These are phyloP conservation scores for Danio tinwini DNA, from an alignment of 2,797 vertebrate species.

Conservation along the genomic window DNA sequence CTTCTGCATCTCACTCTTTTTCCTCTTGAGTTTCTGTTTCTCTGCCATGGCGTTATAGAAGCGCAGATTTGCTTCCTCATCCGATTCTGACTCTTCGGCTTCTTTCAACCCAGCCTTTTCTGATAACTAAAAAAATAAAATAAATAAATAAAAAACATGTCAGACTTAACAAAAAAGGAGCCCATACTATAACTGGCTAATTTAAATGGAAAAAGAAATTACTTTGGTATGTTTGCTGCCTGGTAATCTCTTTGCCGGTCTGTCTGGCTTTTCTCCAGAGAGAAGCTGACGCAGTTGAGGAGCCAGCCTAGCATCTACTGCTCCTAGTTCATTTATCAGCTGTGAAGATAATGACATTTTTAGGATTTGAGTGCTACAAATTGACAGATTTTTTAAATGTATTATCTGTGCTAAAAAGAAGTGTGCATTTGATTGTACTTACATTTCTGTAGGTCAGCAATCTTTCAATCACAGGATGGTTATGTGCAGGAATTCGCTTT, in stretches of 20 bases:
- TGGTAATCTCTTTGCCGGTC: slow-evolving; percentile 41
- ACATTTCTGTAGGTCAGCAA: slow-evolving; percentile 90
- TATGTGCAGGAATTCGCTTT: slow-evolving; percentile 85
- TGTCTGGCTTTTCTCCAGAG: slow-evolving; percentile 62
- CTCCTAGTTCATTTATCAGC: slow-evolving; percentile 87
- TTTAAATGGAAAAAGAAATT: slow-evolving; percentile 1
- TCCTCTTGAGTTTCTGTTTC: slow-evolving; percentile 84
- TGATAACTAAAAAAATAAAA: slow-evolving; percentile 59
- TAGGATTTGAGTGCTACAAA: not conserved
- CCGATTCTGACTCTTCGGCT: slow-evolving; percentile 68
- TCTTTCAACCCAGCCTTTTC: slow-evolving; percentile 54
- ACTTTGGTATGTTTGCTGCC: slow-evolving; percentile 69
- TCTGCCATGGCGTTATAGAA: slow-evolving; percentile 83
- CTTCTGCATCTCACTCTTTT: slow-evolving; percentile 64
- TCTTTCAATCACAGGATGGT: slow-evolving; percentile 92
- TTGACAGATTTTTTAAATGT: not conserved
- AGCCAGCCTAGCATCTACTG: slow-evolving; percentile 83
- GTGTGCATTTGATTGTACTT: slow-evolving; percentile 59
- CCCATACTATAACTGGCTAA: not conserved
- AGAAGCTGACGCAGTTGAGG: slow-evolving; percentile 82
- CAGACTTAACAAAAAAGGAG: not conserved
- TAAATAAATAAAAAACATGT: not conserved
- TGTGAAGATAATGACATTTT: slow-evolving; percentile 54
- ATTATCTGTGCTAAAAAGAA: not conserved
- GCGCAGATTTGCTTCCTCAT: slow-evolving; percentile 83